Evolutionary conservation across 2,797 vertebrate species (phyloP), one percentile per base, ranked within the genome.

Genomic region (Heterohyrax brucei): DNA sequence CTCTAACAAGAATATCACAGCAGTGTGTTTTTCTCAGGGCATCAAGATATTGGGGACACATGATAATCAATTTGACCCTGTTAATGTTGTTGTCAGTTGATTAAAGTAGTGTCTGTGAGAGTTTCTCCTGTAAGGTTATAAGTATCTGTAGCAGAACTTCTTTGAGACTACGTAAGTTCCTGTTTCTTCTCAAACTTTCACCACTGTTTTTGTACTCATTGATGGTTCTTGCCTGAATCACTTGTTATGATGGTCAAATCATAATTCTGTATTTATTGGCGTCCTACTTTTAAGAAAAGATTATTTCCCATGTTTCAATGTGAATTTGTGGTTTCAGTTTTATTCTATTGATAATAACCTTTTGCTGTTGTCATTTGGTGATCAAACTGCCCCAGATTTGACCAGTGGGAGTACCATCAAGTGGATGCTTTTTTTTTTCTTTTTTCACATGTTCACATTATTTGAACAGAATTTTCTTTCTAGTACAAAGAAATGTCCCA

Each of bases 381-480:
- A 87, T 81, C 80, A 68, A 7, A 61, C 7, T 77, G 14, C 7
- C 73, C 46, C 33, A 39, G 22, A 33, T 68, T 87, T 64, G 62
- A 19, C 10, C 16, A 48, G 12, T 66, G 30, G 61, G 66, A 84
- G 16, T 26, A 33, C 26, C 28, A 50, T 91, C 33, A 87, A 50
- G 16, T 18, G 66, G 30, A 9, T 26, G 61, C 28, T 39, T 39
- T 39, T 39, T n/a, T 39, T 48, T 87, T 87, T 44, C 64, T 16
- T 4, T 62, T 87, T 88, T 70, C 24, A 21, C 30, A 26, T 62
- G 24, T 50, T 82, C 24, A n/a, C 21, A 39, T 87, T 62, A 66
- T 76, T 61, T 75, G 88, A 72, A 39, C 85, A 50, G 64, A 80
- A 76, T 92, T 94, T 76, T 53, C 66, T 80, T 90, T 80, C 7